Evolutionary conservation across 2,888 invertebrate species (phyloP), one percentile per base, ranked within the genome.

Genomic region (Adelognathus sp.): DNA sequence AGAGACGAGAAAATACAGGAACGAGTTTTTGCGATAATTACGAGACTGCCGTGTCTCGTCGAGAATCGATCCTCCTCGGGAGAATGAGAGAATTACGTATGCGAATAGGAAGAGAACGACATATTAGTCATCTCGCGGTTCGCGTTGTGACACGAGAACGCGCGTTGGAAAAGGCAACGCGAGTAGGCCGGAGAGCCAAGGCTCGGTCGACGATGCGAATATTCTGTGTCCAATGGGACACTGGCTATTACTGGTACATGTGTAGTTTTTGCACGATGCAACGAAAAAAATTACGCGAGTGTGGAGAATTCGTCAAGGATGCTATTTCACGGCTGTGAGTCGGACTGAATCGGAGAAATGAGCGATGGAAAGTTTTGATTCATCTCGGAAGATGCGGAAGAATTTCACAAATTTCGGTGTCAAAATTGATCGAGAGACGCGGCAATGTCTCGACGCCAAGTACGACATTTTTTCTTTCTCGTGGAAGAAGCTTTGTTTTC

Each of bases 51-150:
- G 36, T 11, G 11, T 24, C 3, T 36, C 16, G 64, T 29, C 36
- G 46, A 33, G 29, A 27, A 16, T 41, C 29, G 18, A 67, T 67
- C 31, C 63, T 3, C 33, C 21, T n/a, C n/a, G n/a, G n/a, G n/a
- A n/a, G n/a, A n/a, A n/a, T n/a, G 18, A 21, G 27, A 50, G 31
- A 31, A 64, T 46, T 21, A 18, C 27, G 21, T 21, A 31, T 31
- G n/a, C n/a, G n/a, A n/a, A 31, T 31, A 46, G 31, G 21, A 41
- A 31, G 61, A 63, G 52, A 69, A 31, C 31, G 69, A 58, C 41
- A 56, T 63, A 63, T 64, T 56, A 72, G 63, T 72, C 72, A 71
- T 72, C 33, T 52, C n/a, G n/a, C n/a, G n/a, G n/a, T n/a, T n/a
- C n/a, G 41, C 54, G 52, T 11, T 31, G 63, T 1, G 11, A 36